A percentile compares a stretch with the other conserved stretches of the same genome.
phyloP scores from a whole-genome alignment of 2,113 vertebrate genomes.

The Empidonax traillii region DNA sequence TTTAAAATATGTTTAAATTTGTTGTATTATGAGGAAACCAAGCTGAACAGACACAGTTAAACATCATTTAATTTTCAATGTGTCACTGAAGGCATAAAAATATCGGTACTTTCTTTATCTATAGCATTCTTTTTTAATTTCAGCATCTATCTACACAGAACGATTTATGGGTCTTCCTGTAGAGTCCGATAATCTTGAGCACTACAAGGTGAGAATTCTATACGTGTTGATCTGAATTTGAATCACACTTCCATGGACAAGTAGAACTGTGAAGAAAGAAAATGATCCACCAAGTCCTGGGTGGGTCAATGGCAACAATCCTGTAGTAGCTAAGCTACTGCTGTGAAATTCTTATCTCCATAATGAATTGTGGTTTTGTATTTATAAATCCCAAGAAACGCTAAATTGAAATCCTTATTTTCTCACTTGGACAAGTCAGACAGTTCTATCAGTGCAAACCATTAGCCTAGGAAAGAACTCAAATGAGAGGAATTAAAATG shows the following conservation, averaged over 20 bases:
- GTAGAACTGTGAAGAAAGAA: background rate
- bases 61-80: background rate
- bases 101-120: background rate
- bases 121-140: slow-evolving; percentile 9
- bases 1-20: background rate
- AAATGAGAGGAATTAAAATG: background rate
- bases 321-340: background rate
- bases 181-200: slow-evolving; percentile 83
- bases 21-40: background rate
- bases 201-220: slow-evolving; percentile 84
- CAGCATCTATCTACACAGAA: slow-evolving; percentile 87
- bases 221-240: background rate
- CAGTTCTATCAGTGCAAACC: background rate
- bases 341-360: background rate
- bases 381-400: background rate
- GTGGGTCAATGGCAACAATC: background rate
- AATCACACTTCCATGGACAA: background rate
- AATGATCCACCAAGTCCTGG: background rate
- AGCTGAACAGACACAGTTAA: background rate
- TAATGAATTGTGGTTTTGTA: background rate
- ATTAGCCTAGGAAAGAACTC: background rate
- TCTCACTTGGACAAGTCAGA: background rate
- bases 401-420: background rate
- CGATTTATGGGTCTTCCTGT: slow-evolving; percentile 92
- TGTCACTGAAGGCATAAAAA: background rate